Conservation (phyloP, 2,113 vertebrate species). For the Heloderma charlesbogerti region DNA sequence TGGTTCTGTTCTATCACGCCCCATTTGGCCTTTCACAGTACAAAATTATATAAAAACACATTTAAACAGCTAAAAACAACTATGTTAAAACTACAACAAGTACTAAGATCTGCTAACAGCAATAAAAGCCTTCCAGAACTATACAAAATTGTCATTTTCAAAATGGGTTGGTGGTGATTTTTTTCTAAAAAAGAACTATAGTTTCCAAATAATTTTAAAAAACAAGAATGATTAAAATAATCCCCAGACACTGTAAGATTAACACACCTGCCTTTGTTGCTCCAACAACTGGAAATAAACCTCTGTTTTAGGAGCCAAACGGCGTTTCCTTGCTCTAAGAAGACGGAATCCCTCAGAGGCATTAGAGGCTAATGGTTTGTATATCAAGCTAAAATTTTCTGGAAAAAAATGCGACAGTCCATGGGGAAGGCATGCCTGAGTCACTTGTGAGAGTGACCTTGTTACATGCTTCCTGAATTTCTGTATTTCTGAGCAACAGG, state of each 20-base stretch:
- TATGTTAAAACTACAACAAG: not conserved
- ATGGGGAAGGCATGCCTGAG: not conserved
- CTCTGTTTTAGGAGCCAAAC: not conserved
- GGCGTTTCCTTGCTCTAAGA: not conserved
- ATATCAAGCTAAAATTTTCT: not conserved
- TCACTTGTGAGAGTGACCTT: not conserved
- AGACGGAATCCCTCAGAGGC: not conserved
- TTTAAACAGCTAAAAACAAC: not conserved
- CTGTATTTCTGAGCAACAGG: not conserved
- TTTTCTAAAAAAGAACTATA: not conserved
- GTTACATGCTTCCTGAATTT: not conserved
- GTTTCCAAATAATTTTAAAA: not conserved
- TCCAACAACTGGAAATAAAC: not conserved
- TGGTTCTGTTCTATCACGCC: too few relatives aligned
- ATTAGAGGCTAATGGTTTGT: not conserved
- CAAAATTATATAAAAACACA: too few relatives aligned
- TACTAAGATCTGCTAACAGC: not conserved
- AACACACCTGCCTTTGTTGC: not conserved
- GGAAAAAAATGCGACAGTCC: not conserved
- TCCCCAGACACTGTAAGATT: conserved; percentile 28
- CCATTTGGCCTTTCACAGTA: too few relatives aligned
- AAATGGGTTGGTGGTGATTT: not conserved
- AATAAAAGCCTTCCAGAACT: not conserved
- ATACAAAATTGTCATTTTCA: not conserved
- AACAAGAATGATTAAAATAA: not conserved